Base-by-base conservation (phyloP, 1,140 invertebrate species). In the Ylistrum balloti region DNA sequence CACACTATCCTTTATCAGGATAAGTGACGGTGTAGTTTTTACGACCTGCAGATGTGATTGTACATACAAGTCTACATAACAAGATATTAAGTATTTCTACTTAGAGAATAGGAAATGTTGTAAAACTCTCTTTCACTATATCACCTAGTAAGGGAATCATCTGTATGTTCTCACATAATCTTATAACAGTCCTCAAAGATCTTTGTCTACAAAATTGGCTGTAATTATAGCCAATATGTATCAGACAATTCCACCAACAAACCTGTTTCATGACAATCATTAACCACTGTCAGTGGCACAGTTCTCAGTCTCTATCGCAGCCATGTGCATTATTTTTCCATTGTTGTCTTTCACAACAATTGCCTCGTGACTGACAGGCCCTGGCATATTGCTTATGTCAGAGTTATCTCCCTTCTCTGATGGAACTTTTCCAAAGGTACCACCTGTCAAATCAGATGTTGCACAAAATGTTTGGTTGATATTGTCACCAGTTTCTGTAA, bases 351-450 rank as follows among this genome's bases (percentile, higher is more conserved):
- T 74, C 1, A 74, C n/a, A 74, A 74, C 11, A 28, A 74, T 28
- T 28, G 56, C 56, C 56, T 74, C 56, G 17, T 74, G 56, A 74
- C 56, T 28, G n/a, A 74, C n/a, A 5, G 22, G 22, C 11, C 0
- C 9, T 28, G 56, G 1, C 1, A 11, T 28, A 74, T 45, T 17
- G 41, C 41, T 45, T 45, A 28, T 28, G 28, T 28, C n/a, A 28
- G 13, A 28, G 56, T 74, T 74, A 74, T 74, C 56, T 74, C 56
- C 56, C 56, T 74, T 74, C n/a, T 74, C 56, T 3, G 56, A 74
- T 28, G 56, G 56, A 28, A n/a, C 17, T 5, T 9, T 45, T 15
- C 41, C 20, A 17, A 3, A 74, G 56, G 3, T 74, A 28, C 28
- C 22, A 9, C n/a, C 56, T 28, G n/a, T 74, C 22, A 74, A 22